phyloP scores from a whole-genome alignment of 2,888 invertebrate genomes.

The Eupithecia pulchellata region DNA sequence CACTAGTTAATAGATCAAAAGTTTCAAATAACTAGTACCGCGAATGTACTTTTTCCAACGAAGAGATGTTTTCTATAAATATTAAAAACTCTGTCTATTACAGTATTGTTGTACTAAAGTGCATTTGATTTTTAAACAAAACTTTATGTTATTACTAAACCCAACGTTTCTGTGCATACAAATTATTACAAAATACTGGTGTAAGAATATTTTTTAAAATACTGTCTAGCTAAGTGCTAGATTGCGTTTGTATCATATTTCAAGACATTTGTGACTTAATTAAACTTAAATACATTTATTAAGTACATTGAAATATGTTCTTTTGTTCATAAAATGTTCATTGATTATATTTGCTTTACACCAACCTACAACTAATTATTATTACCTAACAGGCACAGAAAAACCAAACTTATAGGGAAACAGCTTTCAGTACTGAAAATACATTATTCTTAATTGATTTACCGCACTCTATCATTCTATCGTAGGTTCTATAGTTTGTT shows the following conservation, averaged over 20 bases:
- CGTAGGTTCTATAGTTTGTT: neutral
- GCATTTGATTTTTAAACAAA: conserved; percentile 21
- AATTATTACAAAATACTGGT: conserved; percentile 15
- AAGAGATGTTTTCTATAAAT: neutral
- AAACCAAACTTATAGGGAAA: conserved; percentile 1
- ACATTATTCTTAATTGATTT: neutral
- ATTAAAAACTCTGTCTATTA: conserved; percentile 23
- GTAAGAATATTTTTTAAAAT: neutral
- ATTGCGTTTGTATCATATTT: neutral
- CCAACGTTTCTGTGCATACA: conserved; percentile 14
- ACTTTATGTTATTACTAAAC: neutral
- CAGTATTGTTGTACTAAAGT: conserved; percentile 38
- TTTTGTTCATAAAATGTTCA: conserved; percentile 3
- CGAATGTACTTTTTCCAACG: neutral
- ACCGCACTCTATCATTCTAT: neutral
- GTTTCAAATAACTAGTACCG: neutral
- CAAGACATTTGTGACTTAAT: neutral
- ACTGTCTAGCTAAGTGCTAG: neutral
- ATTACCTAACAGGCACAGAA: neutral
- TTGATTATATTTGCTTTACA: neutral
- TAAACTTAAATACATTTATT: neutral
- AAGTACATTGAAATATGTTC: neutral
- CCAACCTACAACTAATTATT: neutral
- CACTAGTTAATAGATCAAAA: neutral
- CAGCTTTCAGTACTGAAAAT: neutral